Percentiles rank a stretch among this genome's conserved stretches.
Conservation (phyloP, 1,140 invertebrate species). For the Drosophila erecta region DNA sequence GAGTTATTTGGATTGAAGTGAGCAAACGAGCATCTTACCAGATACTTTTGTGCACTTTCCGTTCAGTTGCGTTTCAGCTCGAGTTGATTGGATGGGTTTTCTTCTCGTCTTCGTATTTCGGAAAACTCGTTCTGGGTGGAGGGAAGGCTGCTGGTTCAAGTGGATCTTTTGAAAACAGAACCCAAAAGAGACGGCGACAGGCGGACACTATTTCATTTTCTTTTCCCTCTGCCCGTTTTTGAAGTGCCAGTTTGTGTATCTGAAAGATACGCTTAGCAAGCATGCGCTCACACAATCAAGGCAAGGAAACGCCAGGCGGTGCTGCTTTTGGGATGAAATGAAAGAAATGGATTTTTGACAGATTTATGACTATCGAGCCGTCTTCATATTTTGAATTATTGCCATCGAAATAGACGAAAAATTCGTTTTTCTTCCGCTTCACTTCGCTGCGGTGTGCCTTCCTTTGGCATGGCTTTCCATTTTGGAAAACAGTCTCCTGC, state of each 20-base stretch:
- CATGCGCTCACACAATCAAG: constrained; percentile 52
- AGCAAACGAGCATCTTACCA: constrained; percentile 65
- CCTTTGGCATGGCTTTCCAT: constrained; percentile 37
- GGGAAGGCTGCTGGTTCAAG: constrained; percentile 47
- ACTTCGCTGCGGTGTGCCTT: constrained; percentile 31
- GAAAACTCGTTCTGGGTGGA: constrained; percentile 20
- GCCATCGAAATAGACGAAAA: constrained; percentile 84
- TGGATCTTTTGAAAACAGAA: constrained; percentile 65
- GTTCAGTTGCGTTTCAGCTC: constrained; percentile 54
- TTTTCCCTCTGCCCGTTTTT: constrained; percentile 48
- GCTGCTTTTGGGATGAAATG: constrained; percentile 75
- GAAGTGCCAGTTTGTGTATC: constrained; percentile 81
- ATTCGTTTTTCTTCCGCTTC: constrained; percentile 61
- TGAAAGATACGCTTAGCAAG: constrained; percentile 80
- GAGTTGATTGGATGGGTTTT: constrained; percentile 55
- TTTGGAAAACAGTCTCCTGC: constrained; percentile 45
- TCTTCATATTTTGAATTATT: constrained; percentile 84
- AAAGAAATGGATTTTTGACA: constrained; percentile 85
- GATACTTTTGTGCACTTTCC: constrained; percentile 76
- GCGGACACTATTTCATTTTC: constrained; percentile 62
- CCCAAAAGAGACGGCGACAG: constrained; percentile 72
- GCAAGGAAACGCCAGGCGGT: constrained; percentile 69
- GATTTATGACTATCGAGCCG: constrained; percentile 84
- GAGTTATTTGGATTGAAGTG: constrained; percentile 48
- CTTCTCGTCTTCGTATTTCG: constrained; percentile 37